These are phyloP conservation scores for Diprion similis DNA, from an alignment of 1,140 invertebrate species.

Conservation along the genomic window DNA sequence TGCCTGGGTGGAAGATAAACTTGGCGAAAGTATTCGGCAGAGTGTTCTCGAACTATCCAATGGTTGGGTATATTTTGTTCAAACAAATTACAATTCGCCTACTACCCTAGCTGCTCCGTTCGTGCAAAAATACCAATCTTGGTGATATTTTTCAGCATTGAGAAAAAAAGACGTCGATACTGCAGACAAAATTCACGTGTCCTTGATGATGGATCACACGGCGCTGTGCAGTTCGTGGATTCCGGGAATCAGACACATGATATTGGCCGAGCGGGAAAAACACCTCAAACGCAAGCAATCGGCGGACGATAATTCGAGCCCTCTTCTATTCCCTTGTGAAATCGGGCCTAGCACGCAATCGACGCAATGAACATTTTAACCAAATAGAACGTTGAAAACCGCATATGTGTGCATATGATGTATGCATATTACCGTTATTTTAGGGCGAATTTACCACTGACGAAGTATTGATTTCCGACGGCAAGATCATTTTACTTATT, in stretches of 20 bases:
- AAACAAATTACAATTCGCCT: not conserved
- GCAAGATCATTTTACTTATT: not conserved
- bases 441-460: not conserved
- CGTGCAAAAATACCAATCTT: too few relatives aligned
- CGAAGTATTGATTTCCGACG: not conserved
- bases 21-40: conserved; percentile 43
- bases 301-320: not conserved
- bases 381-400: not conserved
- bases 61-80: conserved; percentile 42
- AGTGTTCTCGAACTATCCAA: conserved; percentile 52
- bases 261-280: conserved; percentile 35
- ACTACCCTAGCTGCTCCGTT: too few relatives aligned
- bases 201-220: conserved; percentile 57
- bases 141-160: conserved; percentile 48
- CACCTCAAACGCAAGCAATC: not conserved
- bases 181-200: conserved; percentile 56
- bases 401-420: not conserved
- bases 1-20: conserved; percentile 57
- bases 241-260: conserved; percentile 55
- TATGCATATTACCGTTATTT: not conserved
- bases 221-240: conserved; percentile 59
- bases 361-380: too few relatives aligned
- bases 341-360: too few relatives aligned
- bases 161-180: conserved; percentile 43
- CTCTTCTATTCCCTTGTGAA: not conserved